Base-by-base conservation (phyloP, 2,888 invertebrate species). In the Eurois occulta region DNA sequence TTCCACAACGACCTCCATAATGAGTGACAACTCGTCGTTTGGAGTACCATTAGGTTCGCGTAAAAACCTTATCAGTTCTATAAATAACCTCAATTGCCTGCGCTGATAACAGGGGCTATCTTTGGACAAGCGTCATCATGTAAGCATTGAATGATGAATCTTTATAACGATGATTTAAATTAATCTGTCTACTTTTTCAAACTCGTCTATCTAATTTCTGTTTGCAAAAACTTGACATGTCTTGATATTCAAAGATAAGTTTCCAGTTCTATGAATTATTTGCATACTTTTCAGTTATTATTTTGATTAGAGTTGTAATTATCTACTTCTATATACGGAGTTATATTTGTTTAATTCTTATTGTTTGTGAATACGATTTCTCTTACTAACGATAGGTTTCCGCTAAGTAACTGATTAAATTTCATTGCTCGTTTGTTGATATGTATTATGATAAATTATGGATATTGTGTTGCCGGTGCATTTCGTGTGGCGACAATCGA, bases 11-110 rank as follows among this genome's bases (percentile, higher is more conserved):
- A 77, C 83, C 85, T 83, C 86, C 70, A 77, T 80, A 65, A 64
- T 71, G 52, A 81, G 81, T 85, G 80, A 78, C 75, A 76, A 76
- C 84, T 84, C 46, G 43, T 67, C 64, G 72, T 69, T 78, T 75
- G 58, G 66, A 81, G 86, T 72, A 77, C 74, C 84, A 84, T 76
- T 84, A 71, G 60, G 68, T 79, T 78, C 16, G 73, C 75, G 67
- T 88, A 78, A 75, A 86, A 81, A 76, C 55, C 69, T 88, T 88
- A 88, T 88, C 88, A 68, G 68, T 83, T 71, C 87, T 90, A 90
- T 89, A 84, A 86, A 89, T 90, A 91, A 84, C 66, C 77, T 76
- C 84, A 86, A 85, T 88, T 89, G 86, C 81, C 81, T 81, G 71
- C 77, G 67, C 72, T 78, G 89, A 90, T 90, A 90, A 86, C 78